A percentile compares a stretch with the other conserved stretches of the same genome.
Evolutionary conservation across 1,140 invertebrate species (phyloP).

Genomic region (Copidosoma floridanum): DNA sequence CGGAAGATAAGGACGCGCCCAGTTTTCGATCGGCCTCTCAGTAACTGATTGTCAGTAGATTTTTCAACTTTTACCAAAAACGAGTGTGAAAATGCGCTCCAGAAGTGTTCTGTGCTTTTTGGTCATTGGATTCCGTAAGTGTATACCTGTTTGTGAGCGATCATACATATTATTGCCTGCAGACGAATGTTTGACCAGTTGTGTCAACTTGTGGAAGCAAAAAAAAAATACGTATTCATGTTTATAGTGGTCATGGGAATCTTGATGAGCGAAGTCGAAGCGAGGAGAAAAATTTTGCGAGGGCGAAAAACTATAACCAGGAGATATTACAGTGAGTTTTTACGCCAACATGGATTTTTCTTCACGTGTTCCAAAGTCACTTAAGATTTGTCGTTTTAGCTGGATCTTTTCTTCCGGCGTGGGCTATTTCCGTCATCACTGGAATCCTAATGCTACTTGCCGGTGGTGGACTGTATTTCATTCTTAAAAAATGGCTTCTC

Average conservation of each 20-base stretch:
- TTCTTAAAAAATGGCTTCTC: conserved; percentile 67
- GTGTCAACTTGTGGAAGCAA: too few relatives aligned
- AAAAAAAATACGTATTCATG: too few relatives aligned
- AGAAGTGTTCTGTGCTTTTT: conserved; percentile 43
- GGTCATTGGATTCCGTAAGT: conserved; percentile 48
- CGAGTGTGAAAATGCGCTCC: conserved; percentile 35
- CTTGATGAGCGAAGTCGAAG: conserved; percentile 67
- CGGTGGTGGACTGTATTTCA: conserved; percentile 65
- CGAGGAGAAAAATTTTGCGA: conserved; percentile 69
- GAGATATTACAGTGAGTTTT: conserved; percentile 70
- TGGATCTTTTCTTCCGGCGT: conserved; percentile 70
- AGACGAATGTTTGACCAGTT: too few relatives aligned
- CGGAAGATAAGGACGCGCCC: conserved; percentile 9
- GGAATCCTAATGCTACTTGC: conserved; percentile 65
- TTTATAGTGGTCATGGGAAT: conserved; percentile 64
- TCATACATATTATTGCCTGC: too few relatives aligned
- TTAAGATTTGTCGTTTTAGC: conserved; percentile 13
- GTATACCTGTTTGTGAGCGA: too few relatives aligned
- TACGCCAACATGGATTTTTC: too few relatives aligned
- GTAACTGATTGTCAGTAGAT: conserved; percentile 24
- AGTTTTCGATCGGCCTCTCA: background rate
- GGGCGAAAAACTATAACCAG: conserved; percentile 72
- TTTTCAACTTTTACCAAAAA: conserved; percentile 12
- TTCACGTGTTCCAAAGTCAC: too few relatives aligned
- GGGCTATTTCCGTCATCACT: conserved; percentile 68